Evolutionary conservation across 2,797 vertebrate species (phyloP), one percentile per base, ranked within the genome.

Genomic region (Thamnophis elegans): DNA sequence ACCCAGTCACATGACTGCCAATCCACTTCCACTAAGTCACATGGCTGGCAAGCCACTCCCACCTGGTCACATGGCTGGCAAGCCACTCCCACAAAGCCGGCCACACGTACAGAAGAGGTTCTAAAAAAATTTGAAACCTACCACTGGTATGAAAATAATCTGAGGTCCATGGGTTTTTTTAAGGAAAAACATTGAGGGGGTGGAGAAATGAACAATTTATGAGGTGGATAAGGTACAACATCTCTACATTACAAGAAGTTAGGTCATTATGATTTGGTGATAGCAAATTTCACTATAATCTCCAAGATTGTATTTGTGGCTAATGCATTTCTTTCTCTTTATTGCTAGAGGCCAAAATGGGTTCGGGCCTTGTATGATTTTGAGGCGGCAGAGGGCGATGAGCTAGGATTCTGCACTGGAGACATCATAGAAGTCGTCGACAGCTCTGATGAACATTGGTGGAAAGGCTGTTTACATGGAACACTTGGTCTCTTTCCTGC

Each of bases 391-490:
- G 99, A 99, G 58, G 97, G 97, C 0, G 99, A 99, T 0, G 99
- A 99, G 93, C 97, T 99, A 9, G 98, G 98, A 0, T 99, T 99
- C 96, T 94, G 73, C 56, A 96, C 92, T 0, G 98, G 98, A 0
- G 99, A 99, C 68, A 88, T 99, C 95, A 96, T 99, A 6, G 99
- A 99, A 54, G 98, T 99, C 68, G 86, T 99, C 94, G 99, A 99
- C 94, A 97, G 92, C 94, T 98, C 98, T 0, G 98, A 99, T 92
- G 89, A 96, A 0, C 98, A 98, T 0, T 99, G 99, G 99, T 99
- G 99, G 99, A 98, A 93, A 25, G 99, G 99, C 55, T 97, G 97
- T 22, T 98, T 99, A 94, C 97, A 97, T 51, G 98, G 98, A 53
- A 97, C 95, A 3, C 95, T 96, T 2, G 99, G 99, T 88, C 98